Percentiles rank a stretch among this genome's conserved stretches.
Evolutionary conservation across 1,140 invertebrate genomes (phyloP).

Genomic region (Aphis gossypii): DNA sequence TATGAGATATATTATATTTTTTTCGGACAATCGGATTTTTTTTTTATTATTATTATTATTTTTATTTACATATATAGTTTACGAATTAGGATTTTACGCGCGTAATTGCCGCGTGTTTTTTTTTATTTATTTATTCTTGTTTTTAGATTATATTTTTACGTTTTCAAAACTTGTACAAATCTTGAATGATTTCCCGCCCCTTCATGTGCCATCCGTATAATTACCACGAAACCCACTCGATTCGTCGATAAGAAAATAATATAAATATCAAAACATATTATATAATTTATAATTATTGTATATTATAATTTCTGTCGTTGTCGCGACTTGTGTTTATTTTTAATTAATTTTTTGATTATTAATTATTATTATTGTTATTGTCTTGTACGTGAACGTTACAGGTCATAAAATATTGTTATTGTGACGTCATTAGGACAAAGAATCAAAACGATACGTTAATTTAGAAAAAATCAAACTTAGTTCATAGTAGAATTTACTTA

Average conservation of each 20-base stretch:
- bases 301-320: not conserved
- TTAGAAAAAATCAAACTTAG: not conserved
- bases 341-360: not conserved
- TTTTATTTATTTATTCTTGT: constrained; percentile 34
- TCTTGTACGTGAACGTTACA: not conserved
- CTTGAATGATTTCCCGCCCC: constrained; percentile 47
- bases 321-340: not conserved
- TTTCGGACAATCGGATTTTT: constrained; percentile 50
- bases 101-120: not conserved
- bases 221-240: not conserved
- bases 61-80: constrained; percentile 9
- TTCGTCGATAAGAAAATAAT: constrained; percentile 10
- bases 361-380: not conserved
- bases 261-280: constrained; percentile 10
- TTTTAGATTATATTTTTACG: not conserved
- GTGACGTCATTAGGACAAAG: not conserved
- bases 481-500: not conserved
- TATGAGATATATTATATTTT: constrained; percentile 16
- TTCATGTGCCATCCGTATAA: constrained; percentile 47
- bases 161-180: not conserved
- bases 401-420: not conserved
- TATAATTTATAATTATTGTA: not conserved
- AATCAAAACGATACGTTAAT: constrained; percentile 1
- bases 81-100: not conserved
- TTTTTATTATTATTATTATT: constrained; percentile 21